Evolutionary conservation across 2,113 vertebrate species (phyloP).

Genomic region (Mustelus asterias): DNA sequence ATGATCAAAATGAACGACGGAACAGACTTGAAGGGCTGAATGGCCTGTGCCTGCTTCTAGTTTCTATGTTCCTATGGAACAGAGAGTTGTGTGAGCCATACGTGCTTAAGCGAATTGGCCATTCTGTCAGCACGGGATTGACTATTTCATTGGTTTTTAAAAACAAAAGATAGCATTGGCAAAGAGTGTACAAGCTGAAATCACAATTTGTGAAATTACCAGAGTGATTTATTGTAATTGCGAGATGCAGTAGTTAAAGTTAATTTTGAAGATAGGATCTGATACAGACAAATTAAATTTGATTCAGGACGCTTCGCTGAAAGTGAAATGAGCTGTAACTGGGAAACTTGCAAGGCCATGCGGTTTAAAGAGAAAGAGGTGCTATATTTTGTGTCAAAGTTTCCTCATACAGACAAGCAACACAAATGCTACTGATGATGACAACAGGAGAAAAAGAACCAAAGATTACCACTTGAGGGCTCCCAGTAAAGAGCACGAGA

Average conservation of each 20-base stretch:
- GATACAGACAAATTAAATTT: background rate
- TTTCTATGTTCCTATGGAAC: background rate
- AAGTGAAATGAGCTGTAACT: background rate
- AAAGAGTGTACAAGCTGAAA: background rate
- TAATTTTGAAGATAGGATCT: background rate
- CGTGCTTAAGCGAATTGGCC: background rate
- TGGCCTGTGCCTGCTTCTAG: too few species aligned
- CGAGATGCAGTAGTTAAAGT: background rate
- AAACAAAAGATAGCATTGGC: background rate
- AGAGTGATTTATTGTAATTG: background rate
- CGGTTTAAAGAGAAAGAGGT: background rate
- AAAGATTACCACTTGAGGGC: background rate
- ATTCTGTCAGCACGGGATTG: background rate
- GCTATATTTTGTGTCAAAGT: background rate
- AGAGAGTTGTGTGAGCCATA: background rate
- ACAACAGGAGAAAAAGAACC: background rate
- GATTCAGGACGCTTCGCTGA: background rate
- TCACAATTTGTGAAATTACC: background rate
- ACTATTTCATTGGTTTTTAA: background rate
- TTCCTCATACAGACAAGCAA: background rate
- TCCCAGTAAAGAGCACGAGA: background rate
- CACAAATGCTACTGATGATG: background rate
- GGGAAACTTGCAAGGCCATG: background rate
- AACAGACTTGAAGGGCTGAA: too few species aligned
- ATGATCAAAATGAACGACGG: too few species aligned